Conservation (phyloP, 2,113 vertebrate species). For the Hipposideros armiger region DNA sequence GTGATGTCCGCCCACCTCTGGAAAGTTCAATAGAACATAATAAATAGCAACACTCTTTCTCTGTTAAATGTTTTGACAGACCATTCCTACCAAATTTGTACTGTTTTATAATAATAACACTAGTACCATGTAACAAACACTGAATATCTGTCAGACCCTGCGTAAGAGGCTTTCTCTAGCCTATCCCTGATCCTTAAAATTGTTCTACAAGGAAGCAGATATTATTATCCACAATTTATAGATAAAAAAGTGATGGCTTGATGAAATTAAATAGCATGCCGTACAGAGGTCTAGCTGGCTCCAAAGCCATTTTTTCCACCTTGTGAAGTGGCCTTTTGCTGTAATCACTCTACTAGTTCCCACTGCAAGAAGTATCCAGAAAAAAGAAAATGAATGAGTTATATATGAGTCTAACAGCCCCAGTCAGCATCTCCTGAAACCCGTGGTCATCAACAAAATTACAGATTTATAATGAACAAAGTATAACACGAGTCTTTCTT, state of each 20-base stretch:
- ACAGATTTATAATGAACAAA: slow-evolving; percentile 4
- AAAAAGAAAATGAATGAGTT: not conserved
- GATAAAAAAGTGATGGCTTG: slow-evolving; percentile 16
- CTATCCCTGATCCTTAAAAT: not conserved
- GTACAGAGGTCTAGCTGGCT: not conserved
- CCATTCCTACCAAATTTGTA: not conserved
- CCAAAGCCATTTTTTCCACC: not conserved
- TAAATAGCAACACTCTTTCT: not conserved
- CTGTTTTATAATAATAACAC: not conserved
- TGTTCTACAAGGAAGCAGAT: not conserved
- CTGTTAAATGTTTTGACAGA: not conserved
- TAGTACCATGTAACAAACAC: not conserved
- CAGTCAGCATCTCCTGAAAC: not conserved
- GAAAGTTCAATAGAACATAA: not conserved
- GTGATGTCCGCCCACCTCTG: not conserved
- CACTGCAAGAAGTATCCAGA: not conserved
- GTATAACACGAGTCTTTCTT: not conserved
- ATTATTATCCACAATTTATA: not conserved
- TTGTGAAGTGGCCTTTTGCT: not conserved
- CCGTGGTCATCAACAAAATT: not conserved
- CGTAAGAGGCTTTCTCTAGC: not conserved
- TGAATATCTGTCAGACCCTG: not conserved
- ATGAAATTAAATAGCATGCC: slow-evolving; percentile 20
- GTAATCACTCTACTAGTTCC: not conserved
- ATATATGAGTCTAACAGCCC: not conserved